phyloP scores from a whole-genome alignment of 2,113 vertebrate species.

The Megalops atlanticus region DNA sequence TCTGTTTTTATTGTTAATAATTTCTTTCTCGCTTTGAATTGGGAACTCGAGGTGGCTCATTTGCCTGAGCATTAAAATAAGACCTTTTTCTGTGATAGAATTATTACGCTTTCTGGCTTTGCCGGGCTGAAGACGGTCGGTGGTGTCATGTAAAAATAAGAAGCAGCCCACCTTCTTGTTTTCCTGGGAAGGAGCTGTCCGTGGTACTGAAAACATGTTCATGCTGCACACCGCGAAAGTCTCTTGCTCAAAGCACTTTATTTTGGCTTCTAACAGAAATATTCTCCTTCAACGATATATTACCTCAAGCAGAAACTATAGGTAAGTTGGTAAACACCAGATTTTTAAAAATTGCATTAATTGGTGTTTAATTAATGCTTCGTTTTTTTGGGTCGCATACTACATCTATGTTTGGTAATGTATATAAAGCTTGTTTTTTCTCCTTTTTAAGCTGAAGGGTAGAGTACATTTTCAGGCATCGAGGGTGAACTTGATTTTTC shows the following conservation, averaged over 20 bases:
- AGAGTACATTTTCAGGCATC: no score
- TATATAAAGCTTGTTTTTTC: no score
- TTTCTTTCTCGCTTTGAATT: no score
- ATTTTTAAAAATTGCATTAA: background rate
- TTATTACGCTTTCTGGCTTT: background rate
- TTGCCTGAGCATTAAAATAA: no score
- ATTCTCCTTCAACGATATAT: background rate
- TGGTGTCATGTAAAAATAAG: background rate
- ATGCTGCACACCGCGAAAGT: background rate
- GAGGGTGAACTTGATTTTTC: no score
- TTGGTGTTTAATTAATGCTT: no score
- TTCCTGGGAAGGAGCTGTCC: constrained; percentile 7
- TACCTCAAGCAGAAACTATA: constrained; percentile 25
- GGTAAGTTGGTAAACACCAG: constrained; percentile 15
- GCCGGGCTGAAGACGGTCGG: background rate
- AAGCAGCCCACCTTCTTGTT: background rate
- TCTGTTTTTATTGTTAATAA: no score
- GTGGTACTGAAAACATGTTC: constrained; percentile 14
- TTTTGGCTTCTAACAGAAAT: background rate
- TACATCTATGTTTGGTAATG: no score
- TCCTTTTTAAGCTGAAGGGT: no score
- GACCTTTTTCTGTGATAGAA: background rate
- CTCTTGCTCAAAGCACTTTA: background rate
- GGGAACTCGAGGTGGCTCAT: no score
- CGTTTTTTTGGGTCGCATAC: no score